Conservation (phyloP, 2,888 invertebrate species). For the Chydorus sphaericus region DNA sequence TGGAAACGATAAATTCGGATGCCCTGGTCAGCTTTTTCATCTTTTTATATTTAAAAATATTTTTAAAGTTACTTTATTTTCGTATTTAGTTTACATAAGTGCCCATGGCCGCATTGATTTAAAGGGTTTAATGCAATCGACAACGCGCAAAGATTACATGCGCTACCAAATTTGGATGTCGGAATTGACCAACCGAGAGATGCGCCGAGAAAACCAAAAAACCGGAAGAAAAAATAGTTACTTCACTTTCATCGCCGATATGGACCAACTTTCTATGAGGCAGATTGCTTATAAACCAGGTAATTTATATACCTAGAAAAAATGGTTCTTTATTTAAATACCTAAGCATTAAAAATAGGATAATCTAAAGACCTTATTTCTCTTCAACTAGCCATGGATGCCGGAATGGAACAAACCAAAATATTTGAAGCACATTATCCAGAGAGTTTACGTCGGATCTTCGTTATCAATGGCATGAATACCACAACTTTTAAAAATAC, state of each 20-base stretch:
- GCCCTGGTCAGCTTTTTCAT: conserved; percentile 42
- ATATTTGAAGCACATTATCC: conserved; percentile 34
- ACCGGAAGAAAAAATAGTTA: conserved; percentile 27
- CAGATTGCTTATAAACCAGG: conserved; percentile 21
- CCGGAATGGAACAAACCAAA: conserved; percentile 15
- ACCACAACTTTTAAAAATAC: not conserved
- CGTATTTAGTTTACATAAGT: conserved; percentile 56
- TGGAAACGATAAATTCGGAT: conserved; percentile 71
- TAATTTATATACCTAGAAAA: not conserved
- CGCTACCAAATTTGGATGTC: conserved; percentile 36
- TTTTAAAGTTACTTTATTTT: not conserved
- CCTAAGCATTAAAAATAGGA: not conserved
- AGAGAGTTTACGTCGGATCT: conserved; percentile 30
- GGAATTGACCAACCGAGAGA: conserved; percentile 23
- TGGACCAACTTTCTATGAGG: conserved; percentile 30
- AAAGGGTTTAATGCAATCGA: conserved; percentile 61
- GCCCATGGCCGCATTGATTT: conserved; percentile 70
- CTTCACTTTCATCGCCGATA: conserved; percentile 30
- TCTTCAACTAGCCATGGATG: not conserved
- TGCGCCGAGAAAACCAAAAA: conserved; percentile 24
- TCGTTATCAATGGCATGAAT: conserved; percentile 30
- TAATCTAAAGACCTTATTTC: not conserved
- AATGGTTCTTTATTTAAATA: not conserved
- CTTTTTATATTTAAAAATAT: not conserved
- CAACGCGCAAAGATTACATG: conserved; percentile 54